Percentiles rank a stretch among this genome's conserved stretches.
These are phyloP conservation scores for Drosophila hamatofila DNA, from an alignment of 2,888 invertebrate species.

Conservation along the genomic window DNA sequence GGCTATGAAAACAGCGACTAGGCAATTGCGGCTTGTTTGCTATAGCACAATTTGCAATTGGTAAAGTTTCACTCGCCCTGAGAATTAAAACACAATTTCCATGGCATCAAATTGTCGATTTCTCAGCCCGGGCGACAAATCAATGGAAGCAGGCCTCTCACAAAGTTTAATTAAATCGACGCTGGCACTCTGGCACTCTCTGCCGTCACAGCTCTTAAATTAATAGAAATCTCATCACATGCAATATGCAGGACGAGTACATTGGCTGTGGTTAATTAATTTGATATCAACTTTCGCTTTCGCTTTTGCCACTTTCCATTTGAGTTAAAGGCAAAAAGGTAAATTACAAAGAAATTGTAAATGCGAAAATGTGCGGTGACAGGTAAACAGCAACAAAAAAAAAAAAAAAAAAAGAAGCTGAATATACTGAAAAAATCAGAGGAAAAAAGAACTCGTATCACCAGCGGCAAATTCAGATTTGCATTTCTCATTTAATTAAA, in stretches of 20 bases:
- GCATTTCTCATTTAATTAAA: constrained; percentile 60
- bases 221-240: constrained; percentile 51
- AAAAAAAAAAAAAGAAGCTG: no score
- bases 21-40: constrained; percentile 38
- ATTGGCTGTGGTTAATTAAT: constrained; percentile 52
- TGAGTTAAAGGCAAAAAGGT: constrained; percentile 8
- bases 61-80: constrained; percentile 31
- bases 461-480: constrained; percentile 42
- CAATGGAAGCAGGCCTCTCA: constrained; percentile 6
- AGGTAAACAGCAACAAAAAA: constrained; percentile 25
- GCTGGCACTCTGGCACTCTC: constrained; percentile 6
- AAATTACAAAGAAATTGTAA: constrained; percentile 32
- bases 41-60: constrained; percentile 58
- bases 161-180: constrained; percentile 63
- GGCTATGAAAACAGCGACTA: constrained; percentile 36
- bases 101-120: neutral
- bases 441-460: neutral
- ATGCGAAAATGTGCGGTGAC: constrained; percentile 21
- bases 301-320: constrained; percentile 25
- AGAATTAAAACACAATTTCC: constrained; percentile 17
- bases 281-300: constrained; percentile 33
- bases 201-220: constrained; percentile 16
- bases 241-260: constrained; percentile 20
- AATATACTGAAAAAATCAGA: constrained; percentile 10
- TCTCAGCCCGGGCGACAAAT: constrained; percentile 26